Evolutionary conservation across 1,140 invertebrate genomes (phyloP).

Genomic region (Physella acuta): DNA sequence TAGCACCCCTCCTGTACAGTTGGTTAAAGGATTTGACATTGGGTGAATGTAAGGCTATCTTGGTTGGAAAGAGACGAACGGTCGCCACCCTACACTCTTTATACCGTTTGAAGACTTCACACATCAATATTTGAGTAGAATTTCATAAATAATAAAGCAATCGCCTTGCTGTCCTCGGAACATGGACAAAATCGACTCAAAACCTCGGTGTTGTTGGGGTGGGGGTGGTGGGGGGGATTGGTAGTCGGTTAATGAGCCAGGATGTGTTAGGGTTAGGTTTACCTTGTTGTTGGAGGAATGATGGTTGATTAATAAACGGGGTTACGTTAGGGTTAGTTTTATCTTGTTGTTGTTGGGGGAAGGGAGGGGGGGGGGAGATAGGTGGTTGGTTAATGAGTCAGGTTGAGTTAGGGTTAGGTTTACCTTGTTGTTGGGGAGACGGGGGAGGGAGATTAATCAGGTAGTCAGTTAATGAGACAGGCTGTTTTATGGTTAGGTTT

Average conservation of each 20-base stretch:
- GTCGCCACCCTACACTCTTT: conserved; percentile 26
- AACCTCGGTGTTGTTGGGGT: not conserved
- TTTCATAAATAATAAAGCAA: conserved; percentile 42
- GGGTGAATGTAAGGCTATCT: no score
- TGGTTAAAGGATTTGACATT: no score
- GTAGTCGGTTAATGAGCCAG: not conserved
- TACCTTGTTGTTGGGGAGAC: no score
- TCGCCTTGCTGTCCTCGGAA: conserved; percentile 27
- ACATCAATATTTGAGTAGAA: conserved; percentile 40
- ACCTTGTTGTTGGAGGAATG: not conserved
- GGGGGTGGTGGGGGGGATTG: not conserved
- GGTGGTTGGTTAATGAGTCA: no score
- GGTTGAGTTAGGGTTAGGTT: no score
- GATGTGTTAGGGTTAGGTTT: not conserved
- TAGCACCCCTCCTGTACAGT: no score
- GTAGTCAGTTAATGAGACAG: no score
- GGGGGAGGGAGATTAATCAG: no score
- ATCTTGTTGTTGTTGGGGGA: no score
- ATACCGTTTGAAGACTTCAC: conserved; percentile 34
- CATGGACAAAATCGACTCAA: conserved; percentile 13
- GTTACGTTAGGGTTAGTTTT: not conserved
- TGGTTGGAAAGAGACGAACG: not conserved
- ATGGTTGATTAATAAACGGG: not conserved
- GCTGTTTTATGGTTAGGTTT: no score
- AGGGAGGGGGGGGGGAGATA: no score